Evolutionary conservation across 2,797 vertebrate species (phyloP), one percentile per base, ranked within the genome.

Genomic region (Mionectes olivaceus): DNA sequence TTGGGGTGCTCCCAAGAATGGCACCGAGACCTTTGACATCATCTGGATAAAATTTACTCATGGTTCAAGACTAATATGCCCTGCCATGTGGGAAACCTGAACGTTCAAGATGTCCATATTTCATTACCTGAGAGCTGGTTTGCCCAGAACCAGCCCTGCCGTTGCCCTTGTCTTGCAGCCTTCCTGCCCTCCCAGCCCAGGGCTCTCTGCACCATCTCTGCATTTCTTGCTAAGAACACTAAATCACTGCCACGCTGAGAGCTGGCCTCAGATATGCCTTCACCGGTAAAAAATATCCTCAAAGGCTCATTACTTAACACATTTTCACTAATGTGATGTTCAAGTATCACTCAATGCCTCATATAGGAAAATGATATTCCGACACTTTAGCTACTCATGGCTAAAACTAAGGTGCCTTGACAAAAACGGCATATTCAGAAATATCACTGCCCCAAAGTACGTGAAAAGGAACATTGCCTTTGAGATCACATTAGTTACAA

Each of bases 251-350:
- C 68, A 69, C 24, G 24, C 14, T 4, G 9, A 90, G 16, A 87
- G 25, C 22, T 93, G 44, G 33, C 41, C 61, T 93, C 56, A 68
- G 32, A 33, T 64, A 37, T 44, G 24, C 11, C 49, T 77, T 73
- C 35, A 80, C 8, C 0, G 0, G 11, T 84, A 44, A 94, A 87
- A 94, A 65, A 57, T 12, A 70, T 52, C 61, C 59, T 83, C 53
- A 68, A 85, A 94, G 41, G 25, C 53, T 88, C 59, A 79, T 91
- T 93, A 84, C 35, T 94, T 91, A 87, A 77, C 85, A 84, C 74
- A 50, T 93, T 96, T 92, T 86, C 63, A 77, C 44, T 87, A 82
- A 94, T 82, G 63, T 64, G 76, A 78, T 91, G 65, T 71, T 88
- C 83, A 65, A 75, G 80, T 91, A 70, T 94, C 44, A 15, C 60